phyloP scores from a whole-genome alignment of 2,113 vertebrate species.

The Salminus brasiliensis region DNA sequence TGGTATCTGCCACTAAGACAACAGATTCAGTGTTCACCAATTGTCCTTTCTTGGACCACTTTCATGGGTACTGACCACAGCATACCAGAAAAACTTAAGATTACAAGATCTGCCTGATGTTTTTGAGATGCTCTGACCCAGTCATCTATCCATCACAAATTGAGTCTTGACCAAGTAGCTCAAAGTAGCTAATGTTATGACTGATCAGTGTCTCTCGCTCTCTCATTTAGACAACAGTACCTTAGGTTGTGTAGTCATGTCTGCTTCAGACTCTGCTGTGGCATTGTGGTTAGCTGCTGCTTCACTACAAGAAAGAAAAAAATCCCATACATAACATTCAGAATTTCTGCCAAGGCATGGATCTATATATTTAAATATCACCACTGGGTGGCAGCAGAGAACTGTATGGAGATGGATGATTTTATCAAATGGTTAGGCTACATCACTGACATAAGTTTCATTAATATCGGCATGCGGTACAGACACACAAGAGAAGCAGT shows the following conservation, averaged over 20 bases:
- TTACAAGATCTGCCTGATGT: too few species aligned
- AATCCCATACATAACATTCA: background rate
- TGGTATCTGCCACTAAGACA: too few species aligned
- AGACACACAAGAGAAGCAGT: background rate
- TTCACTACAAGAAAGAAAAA: constrained; percentile 73
- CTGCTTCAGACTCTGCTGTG: constrained; percentile 56
- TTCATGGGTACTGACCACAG: too few species aligned
- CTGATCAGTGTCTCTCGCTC: background rate
- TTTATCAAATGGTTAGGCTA: background rate
- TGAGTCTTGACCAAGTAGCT: too few species aligned
- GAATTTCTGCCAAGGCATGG: background rate
- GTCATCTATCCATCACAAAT: too few species aligned
- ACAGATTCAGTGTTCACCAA: too few species aligned
- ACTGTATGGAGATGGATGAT: background rate
- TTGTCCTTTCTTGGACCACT: too few species aligned
- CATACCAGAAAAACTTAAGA: too few species aligned
- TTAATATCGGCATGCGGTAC: background rate
- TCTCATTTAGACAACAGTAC: constrained; percentile 68
- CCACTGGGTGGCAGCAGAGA: constrained; percentile 52
- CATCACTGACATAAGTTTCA: background rate
- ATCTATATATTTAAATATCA: background rate
- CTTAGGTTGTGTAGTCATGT: constrained; percentile 86
- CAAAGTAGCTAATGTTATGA: too few species aligned
- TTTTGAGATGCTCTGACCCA: too few species aligned
- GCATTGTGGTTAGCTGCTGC: constrained; percentile 82